phyloP scores from a whole-genome alignment of 2,888 invertebrate genomes.

The Aleiodes testaceus region DNA sequence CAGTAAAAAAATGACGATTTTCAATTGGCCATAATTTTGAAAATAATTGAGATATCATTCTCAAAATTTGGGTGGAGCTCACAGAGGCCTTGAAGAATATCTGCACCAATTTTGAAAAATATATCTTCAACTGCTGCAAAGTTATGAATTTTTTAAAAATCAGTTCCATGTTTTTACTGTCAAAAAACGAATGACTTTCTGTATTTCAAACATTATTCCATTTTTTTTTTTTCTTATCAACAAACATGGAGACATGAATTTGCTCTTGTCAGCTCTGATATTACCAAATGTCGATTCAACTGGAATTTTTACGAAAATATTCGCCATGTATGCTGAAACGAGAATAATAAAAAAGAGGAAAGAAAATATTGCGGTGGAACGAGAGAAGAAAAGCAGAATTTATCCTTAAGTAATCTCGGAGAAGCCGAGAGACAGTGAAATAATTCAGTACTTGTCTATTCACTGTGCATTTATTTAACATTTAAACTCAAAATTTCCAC shows the following conservation, averaged over 20 bases:
- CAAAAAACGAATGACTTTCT: background rate
- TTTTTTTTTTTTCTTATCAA: background rate
- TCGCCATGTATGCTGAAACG: background rate
- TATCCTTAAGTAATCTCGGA: slow-evolving; percentile 14
- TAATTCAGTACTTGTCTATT: background rate
- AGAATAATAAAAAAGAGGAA: background rate
- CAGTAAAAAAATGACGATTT: background rate
- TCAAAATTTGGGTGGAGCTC: background rate
- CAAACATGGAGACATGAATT: background rate
- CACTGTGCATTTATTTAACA: background rate
- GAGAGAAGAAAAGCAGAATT: background rate
- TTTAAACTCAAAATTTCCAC: no score
- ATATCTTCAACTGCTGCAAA: no score
- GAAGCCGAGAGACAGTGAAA: background rate
- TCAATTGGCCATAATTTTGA: background rate
- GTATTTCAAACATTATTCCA: background rate
- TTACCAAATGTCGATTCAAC: slow-evolving; percentile 8
- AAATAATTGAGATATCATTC: background rate
- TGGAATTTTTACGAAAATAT: background rate
- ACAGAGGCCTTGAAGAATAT: no score
- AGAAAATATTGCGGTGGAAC: slow-evolving; percentile 1
- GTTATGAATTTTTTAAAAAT: no score
- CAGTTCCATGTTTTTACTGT: no score
- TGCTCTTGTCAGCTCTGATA: background rate
- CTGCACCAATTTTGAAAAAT: background rate